These are phyloP conservation scores for Eupithecia pulchellata DNA, from an alignment of 2,888 invertebrate species.

Conservation along the genomic window DNA sequence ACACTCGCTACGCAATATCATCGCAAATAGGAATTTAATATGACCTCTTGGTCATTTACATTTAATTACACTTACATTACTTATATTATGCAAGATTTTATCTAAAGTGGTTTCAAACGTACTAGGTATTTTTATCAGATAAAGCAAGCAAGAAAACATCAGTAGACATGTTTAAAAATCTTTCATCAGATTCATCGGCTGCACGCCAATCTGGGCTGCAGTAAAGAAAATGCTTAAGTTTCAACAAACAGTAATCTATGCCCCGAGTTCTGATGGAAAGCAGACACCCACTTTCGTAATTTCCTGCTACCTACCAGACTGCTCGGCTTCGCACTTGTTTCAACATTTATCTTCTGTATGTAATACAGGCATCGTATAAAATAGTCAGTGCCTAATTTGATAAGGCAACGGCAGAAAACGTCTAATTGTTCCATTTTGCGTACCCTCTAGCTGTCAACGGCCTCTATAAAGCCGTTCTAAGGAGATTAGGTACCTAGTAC, in stretches of 20 bases:
- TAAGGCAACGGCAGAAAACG: background rate
- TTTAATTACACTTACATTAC: background rate
- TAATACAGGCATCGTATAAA: background rate
- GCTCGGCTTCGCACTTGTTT: slow-evolving; percentile 44
- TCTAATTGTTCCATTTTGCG: background rate
- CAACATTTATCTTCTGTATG: slow-evolving; percentile 41
- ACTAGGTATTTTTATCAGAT: background rate
- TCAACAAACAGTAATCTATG: slow-evolving; percentile 56
- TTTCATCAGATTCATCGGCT: slow-evolving; percentile 44
- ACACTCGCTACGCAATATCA: background rate
- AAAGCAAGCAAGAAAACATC: slow-evolving; percentile 8
- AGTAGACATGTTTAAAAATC: slow-evolving; percentile 43
- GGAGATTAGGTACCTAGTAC: too few species aligned
- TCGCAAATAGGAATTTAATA: background rate
- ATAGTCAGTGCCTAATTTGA: background rate
- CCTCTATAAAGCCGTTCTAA: background rate
- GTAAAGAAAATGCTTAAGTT: slow-evolving; percentile 62
- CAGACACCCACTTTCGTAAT: slow-evolving; percentile 58
- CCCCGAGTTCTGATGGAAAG: slow-evolving; percentile 55
- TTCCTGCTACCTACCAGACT: slow-evolving; percentile 41
- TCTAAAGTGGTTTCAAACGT: background rate
- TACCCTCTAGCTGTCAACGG: background rate
- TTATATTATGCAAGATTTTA: slow-evolving; percentile 21
- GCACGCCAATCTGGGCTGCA: slow-evolving; percentile 48
- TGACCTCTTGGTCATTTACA: background rate